phyloP scores from a whole-genome alignment of 1,140 invertebrate species.

The Pinna nobilis region DNA sequence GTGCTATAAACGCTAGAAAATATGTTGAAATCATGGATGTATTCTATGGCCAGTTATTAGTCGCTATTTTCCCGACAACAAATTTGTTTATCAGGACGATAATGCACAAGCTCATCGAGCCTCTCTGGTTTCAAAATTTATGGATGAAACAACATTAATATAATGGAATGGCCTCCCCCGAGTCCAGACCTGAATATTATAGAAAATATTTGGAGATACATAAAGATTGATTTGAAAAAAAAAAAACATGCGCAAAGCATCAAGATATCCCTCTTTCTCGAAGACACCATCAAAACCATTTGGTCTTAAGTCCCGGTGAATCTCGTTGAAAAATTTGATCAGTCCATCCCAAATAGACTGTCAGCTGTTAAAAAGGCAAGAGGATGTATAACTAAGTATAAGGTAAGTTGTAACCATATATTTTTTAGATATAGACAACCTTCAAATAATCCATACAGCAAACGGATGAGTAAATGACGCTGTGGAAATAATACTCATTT shows the following conservation, averaged over 20 bases:
- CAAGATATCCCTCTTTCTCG: background rate
- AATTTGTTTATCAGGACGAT: slow-evolving; percentile 28
- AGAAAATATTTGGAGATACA: slow-evolving; percentile 21
- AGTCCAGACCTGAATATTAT: slow-evolving; percentile 25
- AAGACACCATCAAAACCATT: background rate
- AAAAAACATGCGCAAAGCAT: background rate
- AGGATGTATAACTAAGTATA: slow-evolving; percentile 25
- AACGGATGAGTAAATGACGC: background rate
- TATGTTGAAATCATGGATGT: slow-evolving; percentile 21
- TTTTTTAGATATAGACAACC: background rate
- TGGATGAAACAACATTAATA: slow-evolving; percentile 4
- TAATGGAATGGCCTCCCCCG: background rate
- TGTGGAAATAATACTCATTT: slow-evolving; percentile 1
- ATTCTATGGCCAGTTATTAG: slow-evolving; percentile 20
- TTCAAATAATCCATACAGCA: background rate
- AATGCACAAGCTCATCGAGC: slow-evolving; percentile 12
- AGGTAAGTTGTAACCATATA: slow-evolving; percentile 2
- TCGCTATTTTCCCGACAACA: slow-evolving; percentile 12
- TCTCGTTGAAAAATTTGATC: background rate
- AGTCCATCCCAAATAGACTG: slow-evolving; percentile 4
- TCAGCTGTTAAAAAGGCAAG: slow-evolving; percentile 4
- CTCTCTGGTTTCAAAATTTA: background rate
- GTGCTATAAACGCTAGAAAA: slow-evolving; percentile 19
- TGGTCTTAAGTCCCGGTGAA: background rate
- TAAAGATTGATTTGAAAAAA: slow-evolving; percentile 19